phyloP scores from a whole-genome alignment of 2,113 vertebrate species.

The Nesogale talazaci region DNA sequence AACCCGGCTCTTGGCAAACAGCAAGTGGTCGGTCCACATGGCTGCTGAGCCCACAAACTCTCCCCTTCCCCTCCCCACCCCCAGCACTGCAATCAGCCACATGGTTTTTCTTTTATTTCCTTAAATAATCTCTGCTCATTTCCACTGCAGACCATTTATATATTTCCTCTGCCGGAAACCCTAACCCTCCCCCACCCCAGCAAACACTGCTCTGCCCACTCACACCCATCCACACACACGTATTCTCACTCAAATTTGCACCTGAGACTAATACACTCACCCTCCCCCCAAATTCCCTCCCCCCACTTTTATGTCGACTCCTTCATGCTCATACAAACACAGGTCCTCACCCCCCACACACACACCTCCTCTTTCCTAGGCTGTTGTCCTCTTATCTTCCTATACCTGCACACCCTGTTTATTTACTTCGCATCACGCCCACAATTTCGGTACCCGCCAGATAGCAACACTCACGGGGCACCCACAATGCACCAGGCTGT shows the following conservation, averaged over 20 bases:
- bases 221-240: too few relatives aligned
- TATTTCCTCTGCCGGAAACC: background rate
- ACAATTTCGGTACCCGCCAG: background rate
- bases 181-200: background rate
- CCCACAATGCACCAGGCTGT: fast-evolving
- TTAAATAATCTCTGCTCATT: background rate
- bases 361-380: background rate
- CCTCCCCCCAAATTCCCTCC: too few relatives aligned
- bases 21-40: fast-evolving
- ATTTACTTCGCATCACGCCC: background rate
- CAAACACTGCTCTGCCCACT: too few relatives aligned
- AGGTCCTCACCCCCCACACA: background rate
- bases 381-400: background rate
- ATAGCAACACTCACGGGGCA: too few relatives aligned
- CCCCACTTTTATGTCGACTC: background rate
- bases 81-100: background rate
- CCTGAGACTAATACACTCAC: background rate
- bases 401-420: background rate
- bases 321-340: background rate
- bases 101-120: background rate
- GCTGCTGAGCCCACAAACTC: too few relatives aligned
- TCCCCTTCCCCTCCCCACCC: too few relatives aligned
- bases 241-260: background rate
- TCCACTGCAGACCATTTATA: background rate
- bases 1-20: fast-evolving